Evolutionary conservation across 2,888 invertebrate species (phyloP).

Genomic region (Limnephilus lunatus): DNA sequence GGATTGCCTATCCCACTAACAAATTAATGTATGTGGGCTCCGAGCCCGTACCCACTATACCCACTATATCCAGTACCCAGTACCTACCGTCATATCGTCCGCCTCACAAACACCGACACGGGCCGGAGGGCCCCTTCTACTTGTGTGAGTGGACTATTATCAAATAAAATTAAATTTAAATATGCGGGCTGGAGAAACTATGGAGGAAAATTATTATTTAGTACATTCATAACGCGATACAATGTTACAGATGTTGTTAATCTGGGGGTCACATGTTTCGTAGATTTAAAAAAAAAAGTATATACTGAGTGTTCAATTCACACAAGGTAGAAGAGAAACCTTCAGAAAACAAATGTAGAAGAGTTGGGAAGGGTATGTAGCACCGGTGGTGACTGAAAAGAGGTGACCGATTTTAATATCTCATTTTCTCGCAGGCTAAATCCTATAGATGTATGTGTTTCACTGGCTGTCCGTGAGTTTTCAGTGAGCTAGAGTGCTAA

Average conservation of each 20-base stretch:
- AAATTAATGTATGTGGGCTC: not conserved
- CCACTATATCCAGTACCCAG: not conserved
- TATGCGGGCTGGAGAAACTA: not conserved
- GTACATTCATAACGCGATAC: not conserved
- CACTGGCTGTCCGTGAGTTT: no score
- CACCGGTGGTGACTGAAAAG: no score
- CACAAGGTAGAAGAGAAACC: no score
- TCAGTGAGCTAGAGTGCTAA: no score
- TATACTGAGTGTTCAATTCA: no score
- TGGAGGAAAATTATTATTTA: not conserved
- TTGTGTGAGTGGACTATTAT: not conserved
- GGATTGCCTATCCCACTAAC: constrained; percentile 2
- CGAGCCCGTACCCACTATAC: not conserved
- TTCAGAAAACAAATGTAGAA: no score
- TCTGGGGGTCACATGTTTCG: not conserved
- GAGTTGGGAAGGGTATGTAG: no score
- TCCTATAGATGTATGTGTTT: no score
- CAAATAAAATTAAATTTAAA: not conserved
- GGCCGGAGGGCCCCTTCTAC: not conserved
- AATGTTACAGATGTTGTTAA: not conserved
- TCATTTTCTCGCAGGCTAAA: no score
- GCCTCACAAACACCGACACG: not conserved
- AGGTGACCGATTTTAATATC: no score
- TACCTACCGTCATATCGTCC: not conserved
- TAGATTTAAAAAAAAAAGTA: not conserved